phyloP scores from a whole-genome alignment of 2,888 invertebrate species.

The Germaria angustata region DNA sequence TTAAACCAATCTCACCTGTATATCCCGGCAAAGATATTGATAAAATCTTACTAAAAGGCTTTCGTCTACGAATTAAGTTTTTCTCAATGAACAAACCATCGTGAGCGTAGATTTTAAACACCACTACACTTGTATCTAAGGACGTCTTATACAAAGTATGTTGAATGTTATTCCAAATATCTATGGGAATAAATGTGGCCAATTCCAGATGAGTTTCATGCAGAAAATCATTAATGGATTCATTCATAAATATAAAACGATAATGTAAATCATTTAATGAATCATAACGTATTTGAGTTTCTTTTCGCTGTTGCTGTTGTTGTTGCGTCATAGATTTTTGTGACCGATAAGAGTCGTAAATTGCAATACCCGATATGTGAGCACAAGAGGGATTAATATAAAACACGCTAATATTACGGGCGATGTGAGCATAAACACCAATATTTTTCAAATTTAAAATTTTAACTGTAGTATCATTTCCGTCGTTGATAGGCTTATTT shows the following conservation, averaged over 20 bases:
- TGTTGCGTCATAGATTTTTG: constrained; percentile 22
- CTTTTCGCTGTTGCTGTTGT: too few relatives aligned
- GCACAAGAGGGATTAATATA: constrained; percentile 75
- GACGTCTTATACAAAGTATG: background rate
- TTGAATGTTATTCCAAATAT: constrained; percentile 74
- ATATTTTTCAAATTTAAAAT: constrained; percentile 53
- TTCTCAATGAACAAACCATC: constrained; percentile 82
- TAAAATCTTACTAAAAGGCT: constrained; percentile 81
- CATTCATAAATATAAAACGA: constrained; percentile 79
- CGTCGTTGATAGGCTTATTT: background rate
- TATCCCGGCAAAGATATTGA: constrained; percentile 84
- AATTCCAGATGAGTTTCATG: constrained; percentile 81
- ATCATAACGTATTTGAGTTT: constrained; percentile 36
- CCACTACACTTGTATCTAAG: constrained; percentile 77
- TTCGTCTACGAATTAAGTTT: constrained; percentile 72
- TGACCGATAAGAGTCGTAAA: constrained; percentile 67
- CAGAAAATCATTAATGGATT: constrained; percentile 79
- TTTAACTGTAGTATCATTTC: constrained; percentile 1
- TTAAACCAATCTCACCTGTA: constrained; percentile 72
- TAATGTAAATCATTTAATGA: constrained; percentile 71
- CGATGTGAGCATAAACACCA: constrained; percentile 74
- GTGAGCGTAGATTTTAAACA: constrained; percentile 82
- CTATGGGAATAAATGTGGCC: constrained; percentile 81
- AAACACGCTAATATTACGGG: constrained; percentile 76
- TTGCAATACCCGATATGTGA: constrained; percentile 76